These are phyloP conservation scores for Calephelis virginiensis DNA, from an alignment of 1,140 invertebrate species.

Conservation along the genomic window DNA sequence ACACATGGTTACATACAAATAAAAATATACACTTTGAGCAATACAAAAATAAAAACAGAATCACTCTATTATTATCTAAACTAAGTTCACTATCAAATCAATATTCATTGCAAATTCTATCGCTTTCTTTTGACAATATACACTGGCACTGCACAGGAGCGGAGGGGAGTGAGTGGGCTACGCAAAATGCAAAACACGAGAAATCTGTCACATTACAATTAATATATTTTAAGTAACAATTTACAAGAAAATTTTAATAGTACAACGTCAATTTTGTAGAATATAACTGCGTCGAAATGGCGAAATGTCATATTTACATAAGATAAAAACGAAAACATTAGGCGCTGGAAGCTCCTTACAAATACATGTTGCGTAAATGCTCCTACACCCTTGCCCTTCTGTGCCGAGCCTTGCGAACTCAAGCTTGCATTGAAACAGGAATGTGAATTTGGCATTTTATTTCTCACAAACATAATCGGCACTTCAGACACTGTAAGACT, in stretches of 20 bases:
- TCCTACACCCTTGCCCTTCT: too few species aligned
- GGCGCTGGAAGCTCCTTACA: not conserved
- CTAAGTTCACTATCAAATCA: conserved; percentile 38
- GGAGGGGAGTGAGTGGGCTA: not conserved
- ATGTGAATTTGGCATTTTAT: conserved; percentile 14
- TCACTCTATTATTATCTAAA: conserved; percentile 55
- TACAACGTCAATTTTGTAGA: not conserved
- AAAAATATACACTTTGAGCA: conserved; percentile 70
- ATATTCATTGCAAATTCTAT: conserved; percentile 21
- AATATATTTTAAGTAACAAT: too few species aligned
- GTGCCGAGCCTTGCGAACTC: not conserved
- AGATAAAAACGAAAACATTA: not conserved
- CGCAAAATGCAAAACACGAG: not conserved
- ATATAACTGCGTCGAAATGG: not conserved
- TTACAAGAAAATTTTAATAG: not conserved
- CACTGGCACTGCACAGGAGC: not conserved
- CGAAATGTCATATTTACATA: conserved; percentile 3
- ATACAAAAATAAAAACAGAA: conserved; percentile 74
- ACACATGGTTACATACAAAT: conserved; percentile 64
- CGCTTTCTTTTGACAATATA: not conserved
- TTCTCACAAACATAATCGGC: not conserved
- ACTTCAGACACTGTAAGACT: not conserved
- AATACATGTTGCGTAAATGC: not conserved
- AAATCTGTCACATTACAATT: not conserved
- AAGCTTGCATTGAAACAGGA: conserved; percentile 1